Evolutionary conservation across 2,797 vertebrate species (phyloP).

Genomic region (Rhabdomys pumilio): DNA sequence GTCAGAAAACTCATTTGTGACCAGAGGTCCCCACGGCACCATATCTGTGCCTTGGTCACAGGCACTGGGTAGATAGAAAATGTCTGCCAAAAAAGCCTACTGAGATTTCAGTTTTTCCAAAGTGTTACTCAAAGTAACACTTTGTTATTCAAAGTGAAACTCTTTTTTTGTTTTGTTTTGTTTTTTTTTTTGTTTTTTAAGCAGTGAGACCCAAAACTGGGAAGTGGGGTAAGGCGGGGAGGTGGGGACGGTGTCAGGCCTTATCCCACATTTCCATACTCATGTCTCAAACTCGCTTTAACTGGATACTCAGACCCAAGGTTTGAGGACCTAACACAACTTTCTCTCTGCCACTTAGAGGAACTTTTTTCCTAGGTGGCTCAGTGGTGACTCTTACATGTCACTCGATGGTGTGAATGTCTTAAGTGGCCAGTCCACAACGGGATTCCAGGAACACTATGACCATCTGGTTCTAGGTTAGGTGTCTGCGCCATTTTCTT

Average conservation of each 20-base stretch:
- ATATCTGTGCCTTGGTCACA: not conserved
- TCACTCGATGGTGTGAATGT: not conserved
- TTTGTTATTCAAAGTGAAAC: constrained; percentile 22
- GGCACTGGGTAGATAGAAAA: constrained; percentile 3
- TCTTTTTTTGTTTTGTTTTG: constrained; percentile 49
- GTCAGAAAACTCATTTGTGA: not conserved
- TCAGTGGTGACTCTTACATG: not conserved
- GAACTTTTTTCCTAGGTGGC: constrained; percentile 2
- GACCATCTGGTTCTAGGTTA: not conserved
- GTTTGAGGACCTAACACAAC: not conserved
- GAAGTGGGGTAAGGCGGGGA: not conserved
- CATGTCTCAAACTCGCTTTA: constrained; percentile 35
- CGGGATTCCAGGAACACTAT: not conserved
- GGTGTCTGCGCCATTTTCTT: not conserved
- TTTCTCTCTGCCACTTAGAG: not conserved
- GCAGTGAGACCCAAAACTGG: not conserved
- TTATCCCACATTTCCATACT: not conserved
- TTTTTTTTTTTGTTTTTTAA: too few species aligned
- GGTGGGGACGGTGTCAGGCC: not conserved
- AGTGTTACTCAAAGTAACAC: constrained; percentile 42
- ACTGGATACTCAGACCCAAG: constrained; percentile 48
- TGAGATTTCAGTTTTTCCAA: constrained; percentile 69
- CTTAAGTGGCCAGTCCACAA: not conserved
- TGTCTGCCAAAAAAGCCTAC: not conserved
- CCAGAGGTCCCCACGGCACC: not conserved